Evolutionary conservation across 2,113 vertebrate genomes (phyloP), one percentile per base, ranked within the genome.

Genomic region (Budorcas taxicolor): DNA sequence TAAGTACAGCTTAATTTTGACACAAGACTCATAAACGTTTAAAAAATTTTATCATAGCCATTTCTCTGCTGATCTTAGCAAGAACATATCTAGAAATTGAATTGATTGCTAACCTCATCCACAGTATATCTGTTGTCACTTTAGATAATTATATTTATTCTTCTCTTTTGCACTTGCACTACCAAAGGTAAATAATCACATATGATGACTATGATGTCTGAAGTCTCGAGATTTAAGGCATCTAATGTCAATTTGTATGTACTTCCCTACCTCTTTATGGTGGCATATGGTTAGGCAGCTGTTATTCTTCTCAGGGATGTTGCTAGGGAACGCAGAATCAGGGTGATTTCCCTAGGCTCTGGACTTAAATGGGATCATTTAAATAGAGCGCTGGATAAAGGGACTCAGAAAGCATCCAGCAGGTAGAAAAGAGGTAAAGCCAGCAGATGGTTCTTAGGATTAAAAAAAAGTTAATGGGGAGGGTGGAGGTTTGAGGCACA

Each of bases 351-450:
- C 93, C 97, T 86, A 64, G 83, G 91, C 86, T 95, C 86, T 80
- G 55, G 89, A 85, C 85, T 97, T 97, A 83, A 97, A 97, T 90
- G 95, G 90, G 55, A 97, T 93, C 76, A 80, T 60, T 97, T 92
- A 97, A 97, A 86, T 50, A 71, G 78, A 96, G 58, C 43, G 85
- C 91, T 87, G 71, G 64, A 90, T 87, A 95, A 91, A 89, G 60
- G 91, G 88, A 98, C 88, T 94, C 82, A 85, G 95, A 96, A 93
- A 93, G 89, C 86, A 95, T 92, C 53, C 55, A 5, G 78, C 67
- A 91, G 95, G 96, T 94, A 97, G 50, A 86, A 52, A 94, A 88
- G 87, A 94, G 80, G 88, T 80, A 93, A 97, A 82, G 36, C 45
- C 52, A 87, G 55, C n/a, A 94, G 67, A 53, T 96, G 91, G 43